Evolutionary conservation across 2,113 vertebrate genomes (phyloP).

Genomic region (Cyrtonyx montezumae): DNA sequence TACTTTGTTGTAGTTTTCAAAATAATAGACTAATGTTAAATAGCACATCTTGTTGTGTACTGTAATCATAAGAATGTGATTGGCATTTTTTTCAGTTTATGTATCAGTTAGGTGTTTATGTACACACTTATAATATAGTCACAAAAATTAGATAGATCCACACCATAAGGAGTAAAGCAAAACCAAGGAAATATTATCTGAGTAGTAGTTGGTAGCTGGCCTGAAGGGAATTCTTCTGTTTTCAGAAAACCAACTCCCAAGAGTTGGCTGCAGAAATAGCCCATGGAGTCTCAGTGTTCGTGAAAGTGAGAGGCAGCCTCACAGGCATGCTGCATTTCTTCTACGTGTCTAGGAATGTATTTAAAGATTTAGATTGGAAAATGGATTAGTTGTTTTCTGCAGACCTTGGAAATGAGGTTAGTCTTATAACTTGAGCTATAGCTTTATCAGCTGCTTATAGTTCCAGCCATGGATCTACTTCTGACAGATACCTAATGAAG

Average conservation of each 20-base stretch:
- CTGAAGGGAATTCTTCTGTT: neutral
- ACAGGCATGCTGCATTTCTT: neutral
- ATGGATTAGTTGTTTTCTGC: neutral
- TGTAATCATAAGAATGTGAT: neutral
- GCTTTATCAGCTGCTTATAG: neutral
- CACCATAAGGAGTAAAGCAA: neutral
- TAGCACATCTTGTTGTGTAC: neutral
- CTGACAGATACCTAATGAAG: slow-evolving; percentile 5
- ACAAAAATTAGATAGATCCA: neutral
- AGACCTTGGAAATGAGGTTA: neutral
- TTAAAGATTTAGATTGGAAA: neutral
- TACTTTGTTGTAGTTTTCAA: neutral
- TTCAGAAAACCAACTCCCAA: neutral
- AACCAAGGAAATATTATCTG: neutral
- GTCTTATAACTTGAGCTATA: neutral
- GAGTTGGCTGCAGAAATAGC: neutral
- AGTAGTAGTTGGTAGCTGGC: neutral
- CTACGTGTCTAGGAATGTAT: neutral
- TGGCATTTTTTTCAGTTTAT: neutral
- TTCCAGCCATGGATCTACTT: neutral
- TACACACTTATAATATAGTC: neutral
- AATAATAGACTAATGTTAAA: neutral
- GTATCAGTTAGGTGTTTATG: neutral
- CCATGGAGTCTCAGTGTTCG: neutral
- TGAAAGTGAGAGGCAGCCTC: neutral